Percentiles rank a stretch among this genome's conserved stretches.
Conservation (phyloP, 2,113 vertebrate genomes). For the Colaptes auratus region DNA sequence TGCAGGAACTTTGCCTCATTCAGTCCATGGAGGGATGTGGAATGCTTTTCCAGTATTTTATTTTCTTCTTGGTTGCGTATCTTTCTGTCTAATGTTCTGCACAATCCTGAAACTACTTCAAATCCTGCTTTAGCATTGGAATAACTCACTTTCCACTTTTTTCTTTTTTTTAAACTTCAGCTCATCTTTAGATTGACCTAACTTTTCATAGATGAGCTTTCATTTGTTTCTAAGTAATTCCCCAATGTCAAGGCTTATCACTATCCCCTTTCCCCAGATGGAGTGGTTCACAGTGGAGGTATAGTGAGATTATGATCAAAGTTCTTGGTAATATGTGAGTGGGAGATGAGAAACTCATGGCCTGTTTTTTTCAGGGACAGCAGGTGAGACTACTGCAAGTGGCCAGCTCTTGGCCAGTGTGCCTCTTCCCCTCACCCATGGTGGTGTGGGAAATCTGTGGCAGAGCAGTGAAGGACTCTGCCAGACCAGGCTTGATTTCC, state of each 20-base stretch:
- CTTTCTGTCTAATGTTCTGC: not conserved
- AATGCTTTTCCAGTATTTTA: not conserved
- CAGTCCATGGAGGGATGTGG: not conserved
- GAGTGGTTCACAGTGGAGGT: not conserved
- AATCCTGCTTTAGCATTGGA: not conserved
- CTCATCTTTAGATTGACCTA: not conserved
- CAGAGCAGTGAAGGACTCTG: not conserved
- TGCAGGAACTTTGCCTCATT: not conserved
- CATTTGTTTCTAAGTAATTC: not conserved
- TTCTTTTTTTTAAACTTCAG: not conserved
- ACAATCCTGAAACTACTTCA: not conserved
- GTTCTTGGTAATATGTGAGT: not conserved
- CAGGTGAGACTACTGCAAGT: not conserved
- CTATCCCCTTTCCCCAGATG: not conserved
- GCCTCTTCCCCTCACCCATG: not conserved
- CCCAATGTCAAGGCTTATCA: not conserved
- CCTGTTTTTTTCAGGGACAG: not conserved
- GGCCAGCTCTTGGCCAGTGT: not conserved
- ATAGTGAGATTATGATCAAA: not conserved
- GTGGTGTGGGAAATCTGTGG: not conserved
- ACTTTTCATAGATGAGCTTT: not conserved
- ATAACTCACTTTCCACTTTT: fast-evolving
- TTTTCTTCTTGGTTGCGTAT: not conserved
- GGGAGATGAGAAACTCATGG: not conserved
- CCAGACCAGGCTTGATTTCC: not conserved